These are phyloP conservation scores for Actenoides hombroni DNA, from an alignment of 2,113 vertebrate species.

Conservation along the genomic window DNA sequence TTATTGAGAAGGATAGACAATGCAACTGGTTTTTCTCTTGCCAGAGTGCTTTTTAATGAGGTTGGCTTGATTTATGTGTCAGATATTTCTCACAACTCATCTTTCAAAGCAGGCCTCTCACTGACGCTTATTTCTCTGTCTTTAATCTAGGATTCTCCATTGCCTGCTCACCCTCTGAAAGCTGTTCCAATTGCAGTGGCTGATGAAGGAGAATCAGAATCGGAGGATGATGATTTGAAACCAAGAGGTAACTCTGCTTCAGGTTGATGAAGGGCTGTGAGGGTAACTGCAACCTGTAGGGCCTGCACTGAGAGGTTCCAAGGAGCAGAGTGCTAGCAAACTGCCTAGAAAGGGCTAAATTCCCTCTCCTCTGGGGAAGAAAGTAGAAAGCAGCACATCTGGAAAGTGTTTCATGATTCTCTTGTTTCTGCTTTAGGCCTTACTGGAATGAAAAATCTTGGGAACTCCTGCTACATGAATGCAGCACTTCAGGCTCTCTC, in stretches of 20 bases:
- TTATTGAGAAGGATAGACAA: background rate
- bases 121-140: background rate
- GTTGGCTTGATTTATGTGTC: background rate
- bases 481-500: constrained; percentile 96
- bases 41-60: background rate
- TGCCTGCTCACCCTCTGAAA: constrained; percentile 80
- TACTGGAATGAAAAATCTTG: constrained; percentile 98
- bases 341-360: background rate
- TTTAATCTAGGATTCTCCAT: constrained; percentile 77
- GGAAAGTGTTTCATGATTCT: background rate
- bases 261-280: background rate
- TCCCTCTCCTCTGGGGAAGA: background rate
- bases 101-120: background rate
- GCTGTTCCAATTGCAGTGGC: constrained; percentile 94
- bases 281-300: background rate
- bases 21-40: background rate
- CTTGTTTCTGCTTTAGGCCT: constrained; percentile 77
- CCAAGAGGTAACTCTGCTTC: constrained; percentile 84
- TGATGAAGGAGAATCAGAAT: constrained; percentile 94
- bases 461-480: constrained; percentile 99
- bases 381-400: background rate
- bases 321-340: background rate
- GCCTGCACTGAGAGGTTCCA: background rate
- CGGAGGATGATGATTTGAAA: constrained; percentile 94
- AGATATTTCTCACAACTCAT: background rate